Base-by-base conservation (phyloP, 1,140 invertebrate species). In the Aleiodes sp. region DNA sequence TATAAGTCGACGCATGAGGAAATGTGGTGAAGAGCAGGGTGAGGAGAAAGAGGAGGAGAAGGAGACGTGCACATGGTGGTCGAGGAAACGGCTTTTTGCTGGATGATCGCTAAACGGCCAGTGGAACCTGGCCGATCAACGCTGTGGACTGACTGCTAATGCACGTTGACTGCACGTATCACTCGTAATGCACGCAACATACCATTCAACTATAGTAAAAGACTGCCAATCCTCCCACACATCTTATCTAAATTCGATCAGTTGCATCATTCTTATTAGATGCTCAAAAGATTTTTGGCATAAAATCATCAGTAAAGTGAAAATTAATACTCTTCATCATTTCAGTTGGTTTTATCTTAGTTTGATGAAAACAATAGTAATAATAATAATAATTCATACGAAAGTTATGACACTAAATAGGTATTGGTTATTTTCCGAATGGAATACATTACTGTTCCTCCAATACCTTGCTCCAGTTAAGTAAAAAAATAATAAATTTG, bases 1-100 rank as follows among this genome's bases (percentile, higher is more conserved):
- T 80, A 78, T 76, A 78, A 81, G 72, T 61, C 74, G 70, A 72
- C 61, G 73, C 65, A 65, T 28, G 37, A 69, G 41, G 16, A 16
- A 62, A 60, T 29, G 37, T 41, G 12, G 21, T 14, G 24, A 21
- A 19, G 37, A 43, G 41, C 37, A 16, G 67, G 52, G 59, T 14
- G 66, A 26, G 33, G 60, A 29, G 21, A 52, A 12, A 35, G 10
- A 56, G 67, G 24, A 14, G 24, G 24, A 61, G 29, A 31, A 41
- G 41, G 46, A 1, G 56, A 19, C 52, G 39, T 69, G 67, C 59
- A 69, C 41, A 61, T 46, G 63, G 46, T 56, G 63, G 59, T 62
- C 43, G 62, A 24, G 43, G 26, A 16, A 57, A 70, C 68, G 68
- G 63, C 61, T 70, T 70, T 68, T 70, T 70, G 68, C 60, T 26